Evolutionary conservation across 1,140 invertebrate genomes (phyloP), one percentile per base, ranked within the genome.

Genomic region (Drosophila fuyamai): DNA sequence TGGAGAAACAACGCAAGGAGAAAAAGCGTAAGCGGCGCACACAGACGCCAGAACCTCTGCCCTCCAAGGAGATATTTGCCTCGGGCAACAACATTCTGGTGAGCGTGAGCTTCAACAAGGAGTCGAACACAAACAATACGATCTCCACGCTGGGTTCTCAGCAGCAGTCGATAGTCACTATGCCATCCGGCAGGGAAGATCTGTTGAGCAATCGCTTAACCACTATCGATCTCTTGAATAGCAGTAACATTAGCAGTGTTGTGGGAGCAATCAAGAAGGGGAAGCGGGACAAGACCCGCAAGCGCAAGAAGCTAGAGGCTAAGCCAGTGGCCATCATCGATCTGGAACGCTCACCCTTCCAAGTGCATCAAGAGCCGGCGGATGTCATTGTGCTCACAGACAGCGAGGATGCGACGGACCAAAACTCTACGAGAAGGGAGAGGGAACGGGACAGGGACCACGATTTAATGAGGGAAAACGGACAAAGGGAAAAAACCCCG

Each of bases 11-110:
- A 92, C 18, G 93, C 92, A 68, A 94, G 93, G 82, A 95, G 94
- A 84, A 95, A 94, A 92, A 95, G 93, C 79, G 94, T 93, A 70
- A 94, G 94, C 93, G 71, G 76, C 80, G 92, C 78, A 86, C 93
- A 84, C 81, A 94, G 92, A 80, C 94, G 93, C 71, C 94, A 91
- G 74, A 95, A 94, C 74, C 84, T 0, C 93, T 94, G 4, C 96
- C 96, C 1, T 96, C 95, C 0, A 98, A 98, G 92, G 97, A 98
- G 93, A 97, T 98, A 0, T 98, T 97, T 86, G 96, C 97, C 0
- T 97, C 97, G 27, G 97, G 97, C 5, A 97, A 98, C 92, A 98
- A 97, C 88, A 98, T 98, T 58, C 93, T 98, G 35, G 97, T 98
- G 0, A 98, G 97, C 92, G 96, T 98, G 6, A 97, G 97, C 92